Evolutionary conservation across 2,113 vertebrate species (phyloP), one percentile per base, ranked within the genome.

Genomic region (Fulmarus glacialis): DNA sequence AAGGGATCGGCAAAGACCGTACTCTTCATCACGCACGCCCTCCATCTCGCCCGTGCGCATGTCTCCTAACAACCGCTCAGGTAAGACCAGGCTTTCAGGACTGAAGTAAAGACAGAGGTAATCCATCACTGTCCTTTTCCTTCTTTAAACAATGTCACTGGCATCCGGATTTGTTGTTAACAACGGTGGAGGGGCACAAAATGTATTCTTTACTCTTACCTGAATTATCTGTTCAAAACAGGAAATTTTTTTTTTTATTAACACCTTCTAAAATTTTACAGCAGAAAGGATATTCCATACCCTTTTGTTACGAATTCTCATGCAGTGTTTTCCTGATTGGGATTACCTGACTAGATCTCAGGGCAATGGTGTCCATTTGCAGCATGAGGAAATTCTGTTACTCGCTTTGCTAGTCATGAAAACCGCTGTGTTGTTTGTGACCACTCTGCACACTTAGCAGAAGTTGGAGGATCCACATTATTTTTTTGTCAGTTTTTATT

Each of bases 41-140:
- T 99, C 99, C 86, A 99, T 99, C 97, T 99, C 99, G 86, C 99
- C 99, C 0, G 99, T 99, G 97, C 99, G 99, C 94, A 99, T 99
- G 86, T 99, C 99, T 89, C 99, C 99, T 40, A 99, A 99, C 98
- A 99, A 99, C 97, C 99, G 99, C 97, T 99, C 99, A 97, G 99
- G 99, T 99, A 98, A 98, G 98, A 40, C 23, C 34, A 1, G 15
- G 4, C 58, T 43, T 42, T 40, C 22, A 36, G 30, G 20, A 3
- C 29, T 4, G 3, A 7, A 13, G 36, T 19, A 12, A 14, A 50
- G 26, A 36, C 43, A 20, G 8, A 47, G 22, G 9, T 36, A n/a
- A 79, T 30, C 27, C 36, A 15, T 34, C 77, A 3, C 22, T 60
- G 3, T 19, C 43, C 0, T 47, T 71, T n/a, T 8, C 19, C 52